A percentile compares a stretch with the other conserved stretches of the same genome.
Conservation (phyloP, 2,797 vertebrate species). For the Falco berigora region DNA sequence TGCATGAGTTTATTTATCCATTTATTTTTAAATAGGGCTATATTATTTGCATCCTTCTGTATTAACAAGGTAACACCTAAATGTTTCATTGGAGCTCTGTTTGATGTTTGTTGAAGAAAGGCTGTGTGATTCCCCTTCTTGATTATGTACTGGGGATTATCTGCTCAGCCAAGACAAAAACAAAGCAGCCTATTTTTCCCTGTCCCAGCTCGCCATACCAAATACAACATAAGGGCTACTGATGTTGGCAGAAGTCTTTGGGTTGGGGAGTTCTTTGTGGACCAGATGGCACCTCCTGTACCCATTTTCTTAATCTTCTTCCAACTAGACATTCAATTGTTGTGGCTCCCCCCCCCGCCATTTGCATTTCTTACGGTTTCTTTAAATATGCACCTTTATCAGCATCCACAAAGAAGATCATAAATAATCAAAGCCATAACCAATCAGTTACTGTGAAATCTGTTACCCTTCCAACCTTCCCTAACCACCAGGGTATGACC, state of each 20-base stretch:
- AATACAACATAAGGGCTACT: not conserved
- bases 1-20: not conserved
- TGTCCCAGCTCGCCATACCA: not conserved
- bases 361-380: not conserved
- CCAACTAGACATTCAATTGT: not conserved
- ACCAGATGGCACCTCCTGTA: not conserved
- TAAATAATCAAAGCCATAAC: not conserved
- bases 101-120: not conserved
- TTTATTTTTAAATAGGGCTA: not conserved
- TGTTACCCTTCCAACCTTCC: not conserved
- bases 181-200: not conserved
- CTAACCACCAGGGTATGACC: not conserved
- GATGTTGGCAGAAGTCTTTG: not conserved
- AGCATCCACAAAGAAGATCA: not conserved
- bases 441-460: not conserved
- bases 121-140: not conserved
- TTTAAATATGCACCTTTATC: not conserved
- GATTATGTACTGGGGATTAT: not conserved
- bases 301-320: not conserved
- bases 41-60: not conserved
- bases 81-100: not conserved
- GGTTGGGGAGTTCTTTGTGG: not conserved
- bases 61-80: not conserved
- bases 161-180: not conserved
- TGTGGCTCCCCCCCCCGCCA: not conserved